Percentiles rank a stretch among this genome's conserved stretches.
Evolutionary conservation across 2,888 invertebrate genomes (phyloP).

Genomic region (Bombylius discolor): DNA sequence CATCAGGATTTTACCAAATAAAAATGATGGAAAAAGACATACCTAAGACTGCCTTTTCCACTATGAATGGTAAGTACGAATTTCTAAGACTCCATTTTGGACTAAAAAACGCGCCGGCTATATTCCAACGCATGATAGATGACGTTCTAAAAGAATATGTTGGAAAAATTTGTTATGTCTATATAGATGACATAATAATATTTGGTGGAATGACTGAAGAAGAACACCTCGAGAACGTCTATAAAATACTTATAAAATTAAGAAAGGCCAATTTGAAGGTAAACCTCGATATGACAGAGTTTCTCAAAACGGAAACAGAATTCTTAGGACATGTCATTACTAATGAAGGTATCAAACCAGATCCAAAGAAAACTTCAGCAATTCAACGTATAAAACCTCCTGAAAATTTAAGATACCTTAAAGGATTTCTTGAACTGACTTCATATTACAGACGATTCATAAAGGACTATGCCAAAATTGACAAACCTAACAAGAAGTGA

Average conservation of each 20-base stretch:
- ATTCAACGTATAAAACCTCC: constrained; percentile 6
- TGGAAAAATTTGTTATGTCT: constrained; percentile 1
- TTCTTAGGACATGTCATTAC: constrained; percentile 11
- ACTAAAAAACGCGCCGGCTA: not conserved
- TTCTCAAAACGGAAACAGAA: constrained; percentile 6
- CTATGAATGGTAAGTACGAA: not conserved
- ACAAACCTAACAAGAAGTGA: constrained; percentile 14
- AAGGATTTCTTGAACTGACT: constrained; percentile 10
- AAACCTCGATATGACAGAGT: not conserved
- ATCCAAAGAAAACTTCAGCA: constrained; percentile 5
- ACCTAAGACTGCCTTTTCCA: not conserved
- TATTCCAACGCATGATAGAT: constrained; percentile 3
- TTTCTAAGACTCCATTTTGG: not conserved
- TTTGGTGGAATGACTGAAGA: not conserved
- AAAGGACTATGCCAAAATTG: constrained; percentile 11
- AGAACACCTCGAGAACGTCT: not conserved
- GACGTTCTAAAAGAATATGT: not conserved
- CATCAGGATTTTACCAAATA: constrained; percentile 3
- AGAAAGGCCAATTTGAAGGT: not conserved
- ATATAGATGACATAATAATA: not conserved
- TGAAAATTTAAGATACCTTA: constrained; percentile 10
- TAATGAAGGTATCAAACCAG: constrained; percentile 9
- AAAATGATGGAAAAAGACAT: constrained; percentile 4
- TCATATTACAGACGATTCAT: constrained; percentile 14
- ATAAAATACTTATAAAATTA: not conserved